Evolutionary conservation across 1,140 invertebrate species (phyloP).

Genomic region (Lethrus apterus): DNA sequence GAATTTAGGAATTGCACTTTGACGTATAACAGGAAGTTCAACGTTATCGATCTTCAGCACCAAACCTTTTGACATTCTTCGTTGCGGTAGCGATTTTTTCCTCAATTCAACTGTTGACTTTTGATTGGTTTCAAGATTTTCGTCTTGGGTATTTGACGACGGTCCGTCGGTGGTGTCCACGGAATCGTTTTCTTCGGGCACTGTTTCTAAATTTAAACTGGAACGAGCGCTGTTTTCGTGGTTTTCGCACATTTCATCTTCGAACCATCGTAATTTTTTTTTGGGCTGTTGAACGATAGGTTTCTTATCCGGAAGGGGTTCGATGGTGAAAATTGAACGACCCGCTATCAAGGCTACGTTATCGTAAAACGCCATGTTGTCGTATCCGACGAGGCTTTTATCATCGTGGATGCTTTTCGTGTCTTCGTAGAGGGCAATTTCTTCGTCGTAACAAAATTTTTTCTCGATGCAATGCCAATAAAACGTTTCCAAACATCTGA

Average conservation of each 20-base stretch:
- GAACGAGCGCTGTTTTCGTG: slow-evolving; percentile 1
- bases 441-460: slow-evolving; percentile 23
- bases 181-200: neutral
- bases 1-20: slow-evolving; percentile 21
- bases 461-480: slow-evolving; percentile 26
- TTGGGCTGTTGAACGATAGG: slow-evolving; percentile 1
- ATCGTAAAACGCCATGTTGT: slow-evolving; percentile 25
- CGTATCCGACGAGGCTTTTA: slow-evolving; percentile 16
- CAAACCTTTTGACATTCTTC: slow-evolving; percentile 17
- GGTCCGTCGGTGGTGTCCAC: neutral
- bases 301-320: slow-evolving; percentile 12
- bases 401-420: neutral
- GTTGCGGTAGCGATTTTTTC: slow-evolving; percentile 19
- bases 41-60: slow-evolving; percentile 18
- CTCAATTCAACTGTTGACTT: slow-evolving; percentile 11
- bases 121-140: neutral
- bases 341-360: slow-evolving; percentile 23
- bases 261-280: slow-evolving; percentile 8
- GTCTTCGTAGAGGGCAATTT: slow-evolving; percentile 23
- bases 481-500: slow-evolving; percentile 21
- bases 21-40: slow-evolving; percentile 21
- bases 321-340: slow-evolving; percentile 22
- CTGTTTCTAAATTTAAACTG: neutral
- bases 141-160: neutral
- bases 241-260: slow-evolving; percentile 6